These are phyloP conservation scores for Marronus borbonicus DNA, from an alignment of 2,888 invertebrate genomes.

Conservation along the genomic window DNA sequence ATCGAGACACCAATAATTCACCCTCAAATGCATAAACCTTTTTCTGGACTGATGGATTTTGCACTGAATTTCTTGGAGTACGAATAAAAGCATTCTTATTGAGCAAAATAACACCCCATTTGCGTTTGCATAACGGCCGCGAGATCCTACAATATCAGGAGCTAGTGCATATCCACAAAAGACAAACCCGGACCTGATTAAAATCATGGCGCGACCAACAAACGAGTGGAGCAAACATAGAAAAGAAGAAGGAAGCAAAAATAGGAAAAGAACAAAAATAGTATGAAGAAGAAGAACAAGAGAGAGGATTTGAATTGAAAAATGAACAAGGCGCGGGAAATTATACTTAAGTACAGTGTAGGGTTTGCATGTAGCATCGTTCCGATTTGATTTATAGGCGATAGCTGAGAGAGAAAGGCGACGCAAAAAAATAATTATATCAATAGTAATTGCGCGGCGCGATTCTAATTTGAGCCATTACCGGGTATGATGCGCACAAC, in stretches of 20 bases:
- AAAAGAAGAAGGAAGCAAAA: not conserved
- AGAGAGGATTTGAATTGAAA: constrained; percentile 32
- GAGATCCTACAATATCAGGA: no score
- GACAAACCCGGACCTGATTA: not conserved
- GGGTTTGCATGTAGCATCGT: constrained; percentile 33
- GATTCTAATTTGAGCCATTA: constrained; percentile 47
- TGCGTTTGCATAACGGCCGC: no score
- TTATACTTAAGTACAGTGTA: constrained; percentile 50
- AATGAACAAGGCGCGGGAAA: constrained; percentile 42
- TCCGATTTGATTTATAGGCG: constrained; percentile 46
- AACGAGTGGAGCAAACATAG: not conserved
- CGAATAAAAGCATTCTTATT: no score
- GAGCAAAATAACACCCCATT: no score
- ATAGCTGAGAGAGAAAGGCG: constrained; percentile 32
- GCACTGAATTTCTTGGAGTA: no score
- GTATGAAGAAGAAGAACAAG: not conserved
- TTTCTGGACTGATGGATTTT: no score
- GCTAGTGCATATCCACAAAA: no score
- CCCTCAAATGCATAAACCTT: no score
- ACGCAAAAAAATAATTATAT: constrained; percentile 43
- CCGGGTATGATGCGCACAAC: constrained; percentile 25
- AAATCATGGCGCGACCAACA: not conserved
- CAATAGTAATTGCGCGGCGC: constrained; percentile 39
- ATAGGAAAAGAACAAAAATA: not conserved
- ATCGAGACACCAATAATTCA: no score